Percentiles rank a stretch among this genome's conserved stretches.
Evolutionary conservation across 1,140 invertebrate species (phyloP).

Genomic region (Drosophila subpulchrella): DNA sequence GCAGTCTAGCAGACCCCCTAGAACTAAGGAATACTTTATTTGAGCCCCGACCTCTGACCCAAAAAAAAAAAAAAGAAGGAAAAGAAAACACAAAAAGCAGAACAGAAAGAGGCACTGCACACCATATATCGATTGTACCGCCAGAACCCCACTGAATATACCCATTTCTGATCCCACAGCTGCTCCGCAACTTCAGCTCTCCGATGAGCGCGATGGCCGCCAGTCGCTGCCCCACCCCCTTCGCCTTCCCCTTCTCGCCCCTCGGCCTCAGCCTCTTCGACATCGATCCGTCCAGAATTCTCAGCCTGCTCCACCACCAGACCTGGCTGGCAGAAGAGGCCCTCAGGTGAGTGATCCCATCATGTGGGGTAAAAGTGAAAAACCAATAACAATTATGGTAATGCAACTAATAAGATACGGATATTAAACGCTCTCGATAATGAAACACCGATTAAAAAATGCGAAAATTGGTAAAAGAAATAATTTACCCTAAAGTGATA

Average conservation of each 20-base stretch:
- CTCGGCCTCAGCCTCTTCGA: constrained; percentile 82
- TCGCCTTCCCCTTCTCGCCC: constrained; percentile 82
- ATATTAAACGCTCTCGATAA: no score
- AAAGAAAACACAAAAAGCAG: background rate
- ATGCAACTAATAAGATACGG: no score
- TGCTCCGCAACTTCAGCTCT: constrained; percentile 74
- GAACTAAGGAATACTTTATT: constrained; percentile 14
- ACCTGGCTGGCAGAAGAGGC: constrained; percentile 84
- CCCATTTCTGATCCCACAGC: constrained; percentile 34
- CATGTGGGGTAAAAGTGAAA: background rate
- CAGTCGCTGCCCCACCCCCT: constrained; percentile 78
- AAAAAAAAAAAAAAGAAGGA: background rate
- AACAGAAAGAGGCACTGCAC: constrained; percentile 14
- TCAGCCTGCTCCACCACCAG: constrained; percentile 82
- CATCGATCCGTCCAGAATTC: constrained; percentile 84
- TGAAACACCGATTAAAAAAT: no score
- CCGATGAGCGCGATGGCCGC: constrained; percentile 64
- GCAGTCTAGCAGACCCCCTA: constrained; percentile 7
- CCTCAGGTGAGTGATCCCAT: constrained; percentile 61
- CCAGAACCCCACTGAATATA: constrained; percentile 4
- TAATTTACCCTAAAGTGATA: no score
- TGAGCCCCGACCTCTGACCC: constrained; percentile 10
- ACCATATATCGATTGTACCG: background rate
- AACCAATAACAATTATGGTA: background rate
- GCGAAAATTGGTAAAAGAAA: no score